Evolutionary conservation across 2,888 invertebrate species (phyloP).

Genomic region (Dorcus hopei): DNA sequence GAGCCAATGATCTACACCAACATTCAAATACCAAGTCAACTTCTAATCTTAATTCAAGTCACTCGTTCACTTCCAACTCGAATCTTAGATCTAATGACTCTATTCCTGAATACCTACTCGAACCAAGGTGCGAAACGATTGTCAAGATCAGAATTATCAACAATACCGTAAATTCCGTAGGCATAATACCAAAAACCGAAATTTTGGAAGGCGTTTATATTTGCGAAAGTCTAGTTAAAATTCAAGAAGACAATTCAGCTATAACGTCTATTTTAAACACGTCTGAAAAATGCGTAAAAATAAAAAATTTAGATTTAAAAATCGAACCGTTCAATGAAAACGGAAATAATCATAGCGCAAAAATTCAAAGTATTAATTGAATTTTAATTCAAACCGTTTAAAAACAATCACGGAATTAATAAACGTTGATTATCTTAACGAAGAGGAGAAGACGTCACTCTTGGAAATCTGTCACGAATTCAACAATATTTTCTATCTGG

Average conservation of each 20-base stretch:
- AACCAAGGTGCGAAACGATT: too few relatives aligned
- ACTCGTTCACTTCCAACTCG: too few relatives aligned
- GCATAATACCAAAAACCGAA: neutral
- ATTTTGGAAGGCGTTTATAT: constrained; percentile 10
- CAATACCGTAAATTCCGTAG: too few relatives aligned
- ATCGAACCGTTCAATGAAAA: neutral
- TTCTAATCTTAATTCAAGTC: too few relatives aligned
- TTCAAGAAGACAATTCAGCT: neutral
- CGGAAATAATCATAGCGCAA: neutral
- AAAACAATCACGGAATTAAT: neutral
- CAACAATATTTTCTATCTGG: constrained; percentile 30
- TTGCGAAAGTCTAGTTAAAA: constrained; percentile 1
- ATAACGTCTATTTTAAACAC: constrained; percentile 3
- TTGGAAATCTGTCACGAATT: constrained; percentile 28
- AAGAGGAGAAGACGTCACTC: constrained; percentile 29
- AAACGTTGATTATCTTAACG: constrained; percentile 26
- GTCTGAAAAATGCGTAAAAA: constrained; percentile 7
- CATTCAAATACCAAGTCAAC: too few relatives aligned
- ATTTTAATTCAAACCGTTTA: constrained; percentile 2
- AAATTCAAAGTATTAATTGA: too few relatives aligned
- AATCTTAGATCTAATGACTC: too few relatives aligned
- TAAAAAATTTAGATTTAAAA: neutral
- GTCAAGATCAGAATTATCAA: too few relatives aligned
- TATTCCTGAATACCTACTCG: too few relatives aligned
- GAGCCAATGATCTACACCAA: too few relatives aligned